Evolutionary conservation across 1,140 invertebrate species (phyloP).

Genomic region (Bilobella aurantiaca): DNA sequence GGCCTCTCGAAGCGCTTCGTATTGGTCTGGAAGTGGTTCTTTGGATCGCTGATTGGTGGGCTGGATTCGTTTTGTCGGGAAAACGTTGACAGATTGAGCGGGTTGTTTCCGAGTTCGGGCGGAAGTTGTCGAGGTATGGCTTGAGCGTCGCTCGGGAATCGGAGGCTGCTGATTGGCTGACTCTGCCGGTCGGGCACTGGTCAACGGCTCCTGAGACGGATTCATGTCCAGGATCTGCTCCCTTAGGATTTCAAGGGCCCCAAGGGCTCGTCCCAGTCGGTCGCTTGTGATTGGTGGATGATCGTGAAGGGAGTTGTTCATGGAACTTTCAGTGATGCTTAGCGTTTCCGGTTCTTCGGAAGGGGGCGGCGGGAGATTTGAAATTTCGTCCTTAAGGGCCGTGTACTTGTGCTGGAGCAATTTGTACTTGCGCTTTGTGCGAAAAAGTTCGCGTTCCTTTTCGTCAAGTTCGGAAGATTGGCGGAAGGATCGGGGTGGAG

Average conservation of each 20-base stretch:
- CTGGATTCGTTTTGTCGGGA: background rate
- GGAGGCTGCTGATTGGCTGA: too few relatives aligned
- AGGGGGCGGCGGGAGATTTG: background rate
- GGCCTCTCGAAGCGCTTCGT: slow-evolving; percentile 12
- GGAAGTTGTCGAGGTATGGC: background rate
- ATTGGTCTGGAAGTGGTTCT: background rate
- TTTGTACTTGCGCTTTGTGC: background rate
- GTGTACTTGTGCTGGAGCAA: background rate
- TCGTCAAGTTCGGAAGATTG: too few relatives aligned
- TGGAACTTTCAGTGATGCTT: background rate
- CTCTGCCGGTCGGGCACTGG: background rate
- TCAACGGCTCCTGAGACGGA: background rate
- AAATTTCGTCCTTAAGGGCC: background rate
- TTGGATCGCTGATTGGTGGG: background rate
- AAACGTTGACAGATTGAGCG: background rate
- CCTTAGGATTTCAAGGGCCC: slow-evolving; percentile 23
- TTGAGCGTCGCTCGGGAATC: too few relatives aligned
- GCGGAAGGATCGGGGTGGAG: too few relatives aligned
- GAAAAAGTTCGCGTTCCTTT: background rate
- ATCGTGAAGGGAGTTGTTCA: background rate
- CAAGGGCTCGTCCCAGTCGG: slow-evolving; percentile 17
- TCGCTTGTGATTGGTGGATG: slow-evolving; percentile 1
- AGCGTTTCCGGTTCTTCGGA: background rate
- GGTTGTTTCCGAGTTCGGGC: background rate
- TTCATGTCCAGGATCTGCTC: slow-evolving; percentile 26